These are phyloP conservation scores for Alligator sinensis DNA, from an alignment of 2,113 vertebrate species.

Conservation along the genomic window DNA sequence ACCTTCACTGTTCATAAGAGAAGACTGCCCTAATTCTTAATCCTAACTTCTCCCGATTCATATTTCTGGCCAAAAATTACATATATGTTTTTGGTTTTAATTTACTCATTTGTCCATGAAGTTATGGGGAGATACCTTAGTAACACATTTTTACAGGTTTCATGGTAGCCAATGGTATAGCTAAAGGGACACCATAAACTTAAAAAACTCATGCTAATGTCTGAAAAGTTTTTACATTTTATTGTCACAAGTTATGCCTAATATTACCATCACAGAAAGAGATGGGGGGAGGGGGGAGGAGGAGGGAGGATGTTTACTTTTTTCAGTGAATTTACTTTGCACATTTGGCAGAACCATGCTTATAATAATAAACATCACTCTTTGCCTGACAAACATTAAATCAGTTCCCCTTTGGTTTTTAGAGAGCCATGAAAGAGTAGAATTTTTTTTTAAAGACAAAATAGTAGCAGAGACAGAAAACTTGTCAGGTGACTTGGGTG, in stretches of 20 bases:
- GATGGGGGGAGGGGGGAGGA: background rate
- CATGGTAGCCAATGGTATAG: background rate
- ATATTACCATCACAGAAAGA: rapidly evolving
- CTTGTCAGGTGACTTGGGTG: background rate
- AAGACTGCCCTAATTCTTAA: background rate
- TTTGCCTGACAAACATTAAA: background rate
- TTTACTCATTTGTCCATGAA: too few relatives aligned
- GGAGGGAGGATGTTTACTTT: background rate
- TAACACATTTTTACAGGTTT: background rate
- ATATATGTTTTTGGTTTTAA: background rate
- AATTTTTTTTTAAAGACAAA: slow-evolving; percentile 12
- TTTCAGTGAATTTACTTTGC: slow-evolving; percentile 23
- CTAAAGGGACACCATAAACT: background rate
- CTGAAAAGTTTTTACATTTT: background rate
- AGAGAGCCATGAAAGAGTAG: background rate
- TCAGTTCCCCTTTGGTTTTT: slow-evolving; percentile 5
- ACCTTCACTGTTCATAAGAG: background rate
- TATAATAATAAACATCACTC: background rate
- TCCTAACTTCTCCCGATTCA: background rate
- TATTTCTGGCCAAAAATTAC: background rate
- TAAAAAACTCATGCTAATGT: background rate
- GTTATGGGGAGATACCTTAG: background rate
- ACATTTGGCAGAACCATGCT: background rate
- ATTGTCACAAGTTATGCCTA: background rate
- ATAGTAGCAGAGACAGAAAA: background rate